Conservation (phyloP, 2,113 vertebrate species). For the Alces alces region DNA sequence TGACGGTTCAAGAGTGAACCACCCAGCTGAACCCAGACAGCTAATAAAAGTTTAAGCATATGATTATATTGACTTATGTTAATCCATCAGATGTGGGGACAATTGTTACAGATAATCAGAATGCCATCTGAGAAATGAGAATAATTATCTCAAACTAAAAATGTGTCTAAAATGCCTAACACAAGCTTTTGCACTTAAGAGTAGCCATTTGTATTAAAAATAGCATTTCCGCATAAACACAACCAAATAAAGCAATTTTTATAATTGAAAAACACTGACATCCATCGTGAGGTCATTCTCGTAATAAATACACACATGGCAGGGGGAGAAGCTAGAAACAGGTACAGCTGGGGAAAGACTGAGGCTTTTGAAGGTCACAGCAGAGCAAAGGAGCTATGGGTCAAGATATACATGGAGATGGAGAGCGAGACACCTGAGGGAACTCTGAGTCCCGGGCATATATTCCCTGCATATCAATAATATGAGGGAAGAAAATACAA, state of each 20-base stretch:
- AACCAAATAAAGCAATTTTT: neutral
- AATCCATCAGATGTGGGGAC: neutral
- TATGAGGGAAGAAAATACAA: neutral
- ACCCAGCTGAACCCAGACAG: neutral
- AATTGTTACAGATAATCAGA: neutral
- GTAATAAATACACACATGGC: neutral
- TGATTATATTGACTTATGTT: neutral
- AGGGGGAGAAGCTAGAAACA: neutral
- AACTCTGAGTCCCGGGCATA: neutral
- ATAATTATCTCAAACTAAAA: neutral
- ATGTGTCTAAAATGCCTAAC: neutral
- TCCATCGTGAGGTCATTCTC: neutral
- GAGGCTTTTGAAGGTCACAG: neutral
- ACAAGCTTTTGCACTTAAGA: neutral
- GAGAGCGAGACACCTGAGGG: neutral
- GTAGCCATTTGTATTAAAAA: neutral
- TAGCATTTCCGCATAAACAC: neutral
- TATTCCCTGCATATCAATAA: neutral
- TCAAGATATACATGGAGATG: neutral
- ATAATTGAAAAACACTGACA: constrained; percentile 9
- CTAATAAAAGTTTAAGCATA: neutral
- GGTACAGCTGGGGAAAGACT: neutral
- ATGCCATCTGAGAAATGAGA: neutral
- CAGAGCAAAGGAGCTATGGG: neutral
- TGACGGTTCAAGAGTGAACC: neutral